These are phyloP conservation scores for Tychaedon coryphoeus DNA, from an alignment of 2,113 vertebrate genomes.

Conservation along the genomic window DNA sequence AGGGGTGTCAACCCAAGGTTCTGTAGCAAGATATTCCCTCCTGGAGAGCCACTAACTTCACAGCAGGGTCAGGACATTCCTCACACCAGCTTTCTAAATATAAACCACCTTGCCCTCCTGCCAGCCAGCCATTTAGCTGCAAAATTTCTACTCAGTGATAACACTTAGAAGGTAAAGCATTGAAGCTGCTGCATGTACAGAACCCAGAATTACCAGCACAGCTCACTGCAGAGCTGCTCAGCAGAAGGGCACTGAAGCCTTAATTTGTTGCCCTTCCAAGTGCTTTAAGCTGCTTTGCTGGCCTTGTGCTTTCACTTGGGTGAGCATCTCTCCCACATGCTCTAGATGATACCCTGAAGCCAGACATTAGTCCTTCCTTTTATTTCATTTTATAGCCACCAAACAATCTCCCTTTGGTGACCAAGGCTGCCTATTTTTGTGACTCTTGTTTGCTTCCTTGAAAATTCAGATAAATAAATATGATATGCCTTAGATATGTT, in stretches of 20 bases:
- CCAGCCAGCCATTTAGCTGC: background rate
- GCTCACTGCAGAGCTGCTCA: background rate
- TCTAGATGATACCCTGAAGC: background rate
- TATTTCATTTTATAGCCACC: background rate
- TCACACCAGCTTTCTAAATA: background rate
- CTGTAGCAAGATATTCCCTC: background rate
- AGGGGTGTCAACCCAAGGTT: background rate
- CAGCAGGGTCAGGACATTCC: background rate
- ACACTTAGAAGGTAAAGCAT: background rate
- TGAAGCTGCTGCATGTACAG: background rate
- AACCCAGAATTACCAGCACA: background rate
- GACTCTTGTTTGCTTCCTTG: background rate
- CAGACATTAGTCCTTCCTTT: background rate
- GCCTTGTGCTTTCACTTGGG: background rate
- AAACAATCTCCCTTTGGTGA: background rate
- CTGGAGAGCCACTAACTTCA: background rate
- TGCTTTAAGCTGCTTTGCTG: background rate
- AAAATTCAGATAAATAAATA: background rate
- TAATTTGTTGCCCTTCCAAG: background rate
- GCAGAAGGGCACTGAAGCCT: background rate
- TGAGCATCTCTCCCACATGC: background rate
- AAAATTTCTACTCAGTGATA: background rate
- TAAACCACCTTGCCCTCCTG: background rate
- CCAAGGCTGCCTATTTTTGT: background rate
- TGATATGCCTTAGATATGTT: background rate